Conservation (phyloP, 2,797 vertebrate genomes). For the Coracias cyanogaster region DNA sequence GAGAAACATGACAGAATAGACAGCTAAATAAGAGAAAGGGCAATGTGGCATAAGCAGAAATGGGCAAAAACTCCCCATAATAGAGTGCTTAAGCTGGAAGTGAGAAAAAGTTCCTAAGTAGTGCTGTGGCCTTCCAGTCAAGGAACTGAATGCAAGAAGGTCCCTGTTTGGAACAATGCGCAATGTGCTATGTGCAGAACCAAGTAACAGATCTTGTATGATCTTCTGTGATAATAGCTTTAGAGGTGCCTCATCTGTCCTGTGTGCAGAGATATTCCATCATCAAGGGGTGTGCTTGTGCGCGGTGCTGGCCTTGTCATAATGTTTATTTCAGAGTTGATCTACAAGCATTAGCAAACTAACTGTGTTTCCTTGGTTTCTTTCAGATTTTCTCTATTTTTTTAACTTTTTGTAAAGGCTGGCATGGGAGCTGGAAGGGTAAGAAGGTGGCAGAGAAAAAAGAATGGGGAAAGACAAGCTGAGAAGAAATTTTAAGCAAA, state of each 20-base stretch:
- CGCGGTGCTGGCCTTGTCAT: neutral
- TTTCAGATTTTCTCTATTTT: neutral
- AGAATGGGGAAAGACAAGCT: neutral
- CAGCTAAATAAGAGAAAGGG: neutral
- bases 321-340: neutral
- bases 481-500: neutral
- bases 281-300: neutral
- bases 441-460: neutral
- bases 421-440: neutral
- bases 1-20: neutral
- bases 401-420: neutral
- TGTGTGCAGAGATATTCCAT: neutral
- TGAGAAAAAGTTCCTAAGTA: neutral
- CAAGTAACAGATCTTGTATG: neutral
- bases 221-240: neutral
- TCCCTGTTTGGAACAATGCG: neutral
- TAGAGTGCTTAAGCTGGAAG: neutral
- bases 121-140: neutral
- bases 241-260: neutral
- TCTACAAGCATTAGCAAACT: neutral
- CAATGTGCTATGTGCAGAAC: accelerated
- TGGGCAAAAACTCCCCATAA: neutral
- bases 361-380: neutral
- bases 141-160: neutral
- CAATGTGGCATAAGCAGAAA: neutral